A percentile compares a stretch with the other conserved stretches of the same genome.
Conservation (phyloP, 2,797 vertebrate species). For the Chiloscyllium punctatum region DNA sequence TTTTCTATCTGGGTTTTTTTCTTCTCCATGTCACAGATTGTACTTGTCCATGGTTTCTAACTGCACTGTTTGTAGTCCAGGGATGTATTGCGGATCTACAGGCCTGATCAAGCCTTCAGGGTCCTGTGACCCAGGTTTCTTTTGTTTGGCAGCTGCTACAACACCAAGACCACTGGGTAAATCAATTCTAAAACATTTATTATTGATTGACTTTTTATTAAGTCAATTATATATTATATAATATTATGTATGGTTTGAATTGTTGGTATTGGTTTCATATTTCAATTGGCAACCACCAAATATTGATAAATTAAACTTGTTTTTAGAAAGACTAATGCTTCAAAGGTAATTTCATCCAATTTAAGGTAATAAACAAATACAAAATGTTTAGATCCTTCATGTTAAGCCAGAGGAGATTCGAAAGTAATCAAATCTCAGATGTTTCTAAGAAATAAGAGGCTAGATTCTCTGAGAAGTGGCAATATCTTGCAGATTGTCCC, state of each 20-base stretch:
- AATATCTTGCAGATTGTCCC: too few species aligned
- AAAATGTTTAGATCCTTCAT: not conserved
- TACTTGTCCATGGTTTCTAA: slow-evolving; percentile 57
- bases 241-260: too few species aligned
- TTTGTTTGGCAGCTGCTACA: slow-evolving; percentile 67
- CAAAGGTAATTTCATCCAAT: too few species aligned
- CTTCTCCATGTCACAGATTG: slow-evolving; percentile 51
- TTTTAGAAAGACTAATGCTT: too few species aligned
- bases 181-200: not conserved
- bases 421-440: too few species aligned
- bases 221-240: not conserved
- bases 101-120: slow-evolving; percentile 73
- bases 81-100: slow-evolving; percentile 66
- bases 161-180: slow-evolving; percentile 59
- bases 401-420: not conserved
- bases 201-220: not conserved
- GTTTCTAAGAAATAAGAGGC: not conserved
- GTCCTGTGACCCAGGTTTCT: slow-evolving; percentile 72
- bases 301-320: too few species aligned
- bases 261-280: too few species aligned
- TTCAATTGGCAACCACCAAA: too few species aligned
- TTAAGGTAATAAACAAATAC: not conserved
- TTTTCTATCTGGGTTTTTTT: not conserved
- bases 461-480: too few species aligned
- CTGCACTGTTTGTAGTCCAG: slow-evolving; percentile 69